Evolutionary conservation across 2,113 vertebrate species (phyloP).

Genomic region (Martes martes): DNA sequence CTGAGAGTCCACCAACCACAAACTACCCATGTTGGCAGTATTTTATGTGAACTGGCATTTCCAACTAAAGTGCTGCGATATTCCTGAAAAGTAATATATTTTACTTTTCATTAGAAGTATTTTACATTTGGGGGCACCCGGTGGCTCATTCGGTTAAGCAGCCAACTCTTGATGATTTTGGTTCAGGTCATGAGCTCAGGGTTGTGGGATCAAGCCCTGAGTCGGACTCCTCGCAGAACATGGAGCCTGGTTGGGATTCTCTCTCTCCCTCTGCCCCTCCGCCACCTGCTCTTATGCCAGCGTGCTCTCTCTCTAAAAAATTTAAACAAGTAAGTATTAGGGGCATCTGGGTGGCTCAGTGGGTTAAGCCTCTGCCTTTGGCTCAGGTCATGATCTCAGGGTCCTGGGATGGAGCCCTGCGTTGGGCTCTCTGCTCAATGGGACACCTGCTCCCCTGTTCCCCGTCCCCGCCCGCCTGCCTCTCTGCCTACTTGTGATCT

Average conservation of each 20-base stretch:
- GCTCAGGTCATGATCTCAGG: too few relatives aligned
- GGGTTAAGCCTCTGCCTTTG: too few relatives aligned
- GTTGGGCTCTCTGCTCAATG: too few relatives aligned
- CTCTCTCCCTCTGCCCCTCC: neutral
- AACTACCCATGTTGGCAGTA: neutral
- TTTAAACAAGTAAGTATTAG: neutral
- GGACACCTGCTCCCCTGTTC: too few relatives aligned
- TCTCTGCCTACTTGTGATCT: too few relatives aligned
- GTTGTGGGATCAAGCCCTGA: neutral
- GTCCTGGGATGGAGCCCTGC: too few relatives aligned
- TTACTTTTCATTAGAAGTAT: neutral
- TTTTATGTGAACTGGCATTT: constrained; percentile 23
- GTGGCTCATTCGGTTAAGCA: too few relatives aligned
- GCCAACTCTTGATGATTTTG: too few relatives aligned
- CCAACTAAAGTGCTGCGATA: neutral
- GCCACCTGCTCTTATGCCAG: neutral
- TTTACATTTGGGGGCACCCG: too few relatives aligned
- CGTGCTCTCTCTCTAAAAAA: neutral
- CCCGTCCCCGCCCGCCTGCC: too few relatives aligned
- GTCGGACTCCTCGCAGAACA: neutral
- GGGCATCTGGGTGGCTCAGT: too few relatives aligned
- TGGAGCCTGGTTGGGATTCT: neutral
- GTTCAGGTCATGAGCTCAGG: neutral
- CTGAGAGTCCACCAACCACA: neutral
- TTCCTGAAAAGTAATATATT: neutral